Conservation (phyloP, 2,113 vertebrate species). For the Alligator sinensis region DNA sequence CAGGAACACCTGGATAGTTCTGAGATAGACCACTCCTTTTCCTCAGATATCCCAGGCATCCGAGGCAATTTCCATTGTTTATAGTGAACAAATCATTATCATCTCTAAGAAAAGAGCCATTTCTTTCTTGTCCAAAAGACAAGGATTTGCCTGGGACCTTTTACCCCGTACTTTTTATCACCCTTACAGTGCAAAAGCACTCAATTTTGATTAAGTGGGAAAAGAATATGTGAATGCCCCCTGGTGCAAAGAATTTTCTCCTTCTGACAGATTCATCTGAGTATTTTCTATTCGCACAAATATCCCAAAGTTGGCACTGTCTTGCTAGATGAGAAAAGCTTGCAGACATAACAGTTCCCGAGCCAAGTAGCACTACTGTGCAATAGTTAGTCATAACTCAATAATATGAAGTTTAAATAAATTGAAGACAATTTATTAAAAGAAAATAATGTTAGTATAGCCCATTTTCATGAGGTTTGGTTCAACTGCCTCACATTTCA, state of each 20-base stretch:
- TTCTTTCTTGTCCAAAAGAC: neutral
- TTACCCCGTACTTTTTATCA: neutral
- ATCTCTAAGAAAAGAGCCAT: neutral
- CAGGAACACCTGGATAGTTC: neutral
- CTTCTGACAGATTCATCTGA: neutral
- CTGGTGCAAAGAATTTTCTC: neutral
- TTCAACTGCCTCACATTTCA: neutral
- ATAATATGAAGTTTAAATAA: too few relatives aligned
- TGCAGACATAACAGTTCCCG: neutral
- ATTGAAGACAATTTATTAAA: neutral
- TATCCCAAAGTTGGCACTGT: neutral
- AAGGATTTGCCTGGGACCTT: neutral
- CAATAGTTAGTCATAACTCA: neutral
- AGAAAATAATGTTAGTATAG: rapidly evolving
- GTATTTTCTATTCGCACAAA: neutral
- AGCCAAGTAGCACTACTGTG: neutral
- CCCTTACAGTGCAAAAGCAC: neutral
- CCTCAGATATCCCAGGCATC: neutral
- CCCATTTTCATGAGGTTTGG: neutral
- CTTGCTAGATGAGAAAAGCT: neutral
- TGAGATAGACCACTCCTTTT: neutral
- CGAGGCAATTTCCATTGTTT: neutral
- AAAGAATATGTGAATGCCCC: neutral
- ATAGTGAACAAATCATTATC: neutral
- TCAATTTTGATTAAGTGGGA: neutral